Conservation (phyloP, 2,113 vertebrate genomes). For the Pontoporia blainvillei region DNA sequence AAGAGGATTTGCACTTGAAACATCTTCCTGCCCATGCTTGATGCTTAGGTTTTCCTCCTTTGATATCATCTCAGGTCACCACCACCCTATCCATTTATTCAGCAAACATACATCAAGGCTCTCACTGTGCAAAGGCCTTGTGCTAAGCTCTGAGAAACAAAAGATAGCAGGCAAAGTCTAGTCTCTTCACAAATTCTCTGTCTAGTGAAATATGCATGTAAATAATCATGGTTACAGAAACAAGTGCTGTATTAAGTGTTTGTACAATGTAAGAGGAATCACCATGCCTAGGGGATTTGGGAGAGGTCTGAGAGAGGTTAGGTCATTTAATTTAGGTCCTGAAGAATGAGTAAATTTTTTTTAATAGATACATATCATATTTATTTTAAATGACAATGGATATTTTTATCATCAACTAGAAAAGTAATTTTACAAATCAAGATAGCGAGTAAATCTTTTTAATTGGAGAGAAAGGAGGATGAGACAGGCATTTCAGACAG, state of each 20-base stretch:
- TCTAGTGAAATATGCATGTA: neutral
- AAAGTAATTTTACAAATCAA: neutral
- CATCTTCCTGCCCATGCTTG: neutral
- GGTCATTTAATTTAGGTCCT: neutral
- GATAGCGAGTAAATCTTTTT: neutral
- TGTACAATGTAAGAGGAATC: neutral
- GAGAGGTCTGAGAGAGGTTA: neutral
- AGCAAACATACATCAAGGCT: neutral
- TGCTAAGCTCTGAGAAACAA: neutral
- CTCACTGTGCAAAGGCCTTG: neutral
- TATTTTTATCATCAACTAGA: neutral
- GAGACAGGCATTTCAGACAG: neutral
- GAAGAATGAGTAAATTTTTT: neutral
- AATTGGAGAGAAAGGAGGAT: neutral
- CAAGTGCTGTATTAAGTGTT: neutral
- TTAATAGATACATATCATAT: neutral
- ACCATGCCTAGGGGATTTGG: neutral
- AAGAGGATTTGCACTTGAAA: neutral
- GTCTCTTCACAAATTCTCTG: neutral
- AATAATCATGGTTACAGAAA: neutral
- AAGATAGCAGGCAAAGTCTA: neutral
- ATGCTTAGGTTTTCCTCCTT: neutral
- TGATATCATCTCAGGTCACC: neutral
- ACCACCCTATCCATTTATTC: neutral
- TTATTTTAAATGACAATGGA: neutral